phyloP scores from a whole-genome alignment of 2,888 invertebrate genomes.

The Timandra comae region DNA sequence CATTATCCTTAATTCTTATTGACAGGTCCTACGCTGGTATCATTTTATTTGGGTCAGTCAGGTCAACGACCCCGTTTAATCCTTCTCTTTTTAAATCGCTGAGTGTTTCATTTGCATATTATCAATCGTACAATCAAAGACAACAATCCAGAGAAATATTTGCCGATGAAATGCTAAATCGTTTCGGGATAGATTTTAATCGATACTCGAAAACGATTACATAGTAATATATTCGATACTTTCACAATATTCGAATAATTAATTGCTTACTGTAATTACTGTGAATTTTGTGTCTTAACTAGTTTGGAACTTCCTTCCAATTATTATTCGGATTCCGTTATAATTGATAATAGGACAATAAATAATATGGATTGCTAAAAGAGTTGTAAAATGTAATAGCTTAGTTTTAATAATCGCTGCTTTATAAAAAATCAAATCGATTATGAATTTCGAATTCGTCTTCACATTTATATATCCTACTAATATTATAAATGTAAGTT shows the following conservation, averaged over 20 bases:
- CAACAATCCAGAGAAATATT: conserved; percentile 65
- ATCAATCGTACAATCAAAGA: conserved; percentile 62
- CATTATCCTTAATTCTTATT: conserved; percentile 66
- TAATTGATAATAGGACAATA: too few species aligned
- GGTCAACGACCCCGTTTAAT: conserved; percentile 59
- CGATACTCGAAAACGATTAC: conserved; percentile 25
- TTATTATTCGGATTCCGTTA: too few species aligned
- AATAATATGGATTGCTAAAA: too few species aligned
- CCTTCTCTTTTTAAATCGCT: conserved; percentile 64
- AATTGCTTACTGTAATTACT: too few species aligned
- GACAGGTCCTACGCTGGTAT: conserved; percentile 57
- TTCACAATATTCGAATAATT: too few species aligned
- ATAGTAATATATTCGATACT: conserved; percentile 7
- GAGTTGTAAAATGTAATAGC: too few species aligned
- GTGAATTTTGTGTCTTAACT: too few species aligned
- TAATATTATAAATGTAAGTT: too few species aligned
- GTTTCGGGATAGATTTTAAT: conserved; percentile 39
- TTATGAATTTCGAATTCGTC: too few species aligned
- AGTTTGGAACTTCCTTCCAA: too few species aligned
- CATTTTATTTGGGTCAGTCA: conserved; percentile 71
- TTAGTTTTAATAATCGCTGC: conserved; percentile 27
- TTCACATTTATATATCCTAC: too few species aligned
- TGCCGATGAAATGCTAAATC: conserved; percentile 58
- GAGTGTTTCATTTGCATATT: conserved; percentile 65
- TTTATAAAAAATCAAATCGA: too few species aligned